A percentile compares a stretch with the other conserved stretches of the same genome.
Conservation (phyloP, 2,113 vertebrate genomes). For the Zosterops japonicus region DNA sequence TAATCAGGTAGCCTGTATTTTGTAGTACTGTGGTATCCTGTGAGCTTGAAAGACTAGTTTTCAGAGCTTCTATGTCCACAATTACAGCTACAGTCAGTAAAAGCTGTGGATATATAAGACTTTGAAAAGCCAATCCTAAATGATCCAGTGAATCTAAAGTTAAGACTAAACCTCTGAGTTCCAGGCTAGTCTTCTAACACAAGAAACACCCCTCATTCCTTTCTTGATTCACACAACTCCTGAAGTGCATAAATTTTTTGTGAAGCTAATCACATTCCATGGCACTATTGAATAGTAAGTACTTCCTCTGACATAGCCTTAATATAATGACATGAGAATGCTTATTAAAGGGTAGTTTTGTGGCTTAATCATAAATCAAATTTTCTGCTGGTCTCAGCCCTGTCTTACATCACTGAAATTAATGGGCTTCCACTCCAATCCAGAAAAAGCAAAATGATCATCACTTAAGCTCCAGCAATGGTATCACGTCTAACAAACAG, state of each 20-base stretch:
- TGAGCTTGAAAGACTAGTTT: neutral
- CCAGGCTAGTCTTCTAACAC: neutral
- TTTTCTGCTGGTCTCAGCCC: neutral
- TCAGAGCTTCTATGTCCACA: neutral
- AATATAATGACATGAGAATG: neutral
- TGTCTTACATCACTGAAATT: neutral
- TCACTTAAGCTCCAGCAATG: neutral
- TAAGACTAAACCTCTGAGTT: neutral
- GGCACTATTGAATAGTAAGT: neutral
- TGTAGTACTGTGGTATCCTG: neutral
- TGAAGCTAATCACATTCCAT: neutral
- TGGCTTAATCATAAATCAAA: neutral
- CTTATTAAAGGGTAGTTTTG: neutral
- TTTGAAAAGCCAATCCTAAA: neutral
- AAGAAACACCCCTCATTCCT: neutral
- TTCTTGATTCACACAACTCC: neutral
- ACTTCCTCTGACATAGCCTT: neutral
- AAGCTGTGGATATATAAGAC: neutral
- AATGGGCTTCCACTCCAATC: neutral
- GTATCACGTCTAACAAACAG: neutral
- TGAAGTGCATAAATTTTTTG: neutral
- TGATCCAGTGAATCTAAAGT: neutral
- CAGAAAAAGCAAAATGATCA: neutral
- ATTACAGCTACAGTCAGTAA: neutral
- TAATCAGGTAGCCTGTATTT: neutral